Conservation (phyloP, 2,888 invertebrate genomes). For the Ctenicera cuprea region DNA sequence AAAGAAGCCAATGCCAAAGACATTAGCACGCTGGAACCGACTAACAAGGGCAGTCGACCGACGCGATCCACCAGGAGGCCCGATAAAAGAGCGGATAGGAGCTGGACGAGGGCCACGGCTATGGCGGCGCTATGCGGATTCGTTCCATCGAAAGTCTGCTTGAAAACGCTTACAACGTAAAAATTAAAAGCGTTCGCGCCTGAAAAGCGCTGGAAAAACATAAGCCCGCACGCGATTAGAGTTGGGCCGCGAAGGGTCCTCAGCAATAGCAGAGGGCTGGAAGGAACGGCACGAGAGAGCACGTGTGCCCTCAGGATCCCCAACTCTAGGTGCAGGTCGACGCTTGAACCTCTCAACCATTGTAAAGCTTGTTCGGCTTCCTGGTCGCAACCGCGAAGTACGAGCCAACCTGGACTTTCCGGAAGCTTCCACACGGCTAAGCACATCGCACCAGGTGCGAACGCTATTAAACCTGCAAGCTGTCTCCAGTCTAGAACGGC, state of each 20-base stretch:
- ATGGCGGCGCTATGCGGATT: constrained; percentile 91
- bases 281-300: constrained; percentile 67
- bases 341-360: constrained; percentile 86
- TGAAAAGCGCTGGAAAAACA: constrained; percentile 92
- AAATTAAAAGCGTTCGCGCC: constrained; percentile 91
- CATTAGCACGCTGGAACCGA: constrained; percentile 90
- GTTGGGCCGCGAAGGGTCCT: constrained; percentile 81
- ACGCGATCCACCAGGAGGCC: constrained; percentile 90
- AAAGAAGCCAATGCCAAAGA: constrained; percentile 90
- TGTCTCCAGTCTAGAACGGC: constrained; percentile 90
- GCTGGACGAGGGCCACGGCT: constrained; percentile 88
- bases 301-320: constrained; percentile 83
- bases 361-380: constrained; percentile 85
- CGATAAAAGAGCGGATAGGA: constrained; percentile 88
- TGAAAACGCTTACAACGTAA: constrained; percentile 91
- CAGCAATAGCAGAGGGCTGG: constrained; percentile 60
- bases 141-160: constrained; percentile 87
- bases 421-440: constrained; percentile 87
- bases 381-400: constrained; percentile 84
- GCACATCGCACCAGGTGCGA: constrained; percentile 86
- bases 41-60: constrained; percentile 88
- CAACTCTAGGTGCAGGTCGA: constrained; percentile 85
- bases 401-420: constrained; percentile 91
- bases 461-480: constrained; percentile 86
- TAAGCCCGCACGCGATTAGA: constrained; percentile 87